Base-by-base conservation (phyloP, 1,140 invertebrate genomes). In the Phocides pigmalion region DNA sequence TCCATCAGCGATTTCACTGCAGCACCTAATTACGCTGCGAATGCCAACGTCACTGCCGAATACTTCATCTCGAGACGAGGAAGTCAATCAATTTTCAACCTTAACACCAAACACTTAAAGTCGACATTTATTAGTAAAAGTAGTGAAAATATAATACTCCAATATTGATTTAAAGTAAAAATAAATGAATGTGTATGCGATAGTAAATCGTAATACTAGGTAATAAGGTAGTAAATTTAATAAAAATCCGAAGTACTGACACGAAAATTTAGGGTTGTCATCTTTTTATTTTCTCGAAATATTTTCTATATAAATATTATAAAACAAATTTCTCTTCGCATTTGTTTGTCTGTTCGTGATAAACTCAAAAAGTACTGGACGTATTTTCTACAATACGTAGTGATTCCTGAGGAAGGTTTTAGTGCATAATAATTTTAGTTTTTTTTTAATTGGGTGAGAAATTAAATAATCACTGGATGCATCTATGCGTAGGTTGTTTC, bases 1-100 rank as follows among this genome's bases (percentile, higher is more conserved):
- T 56, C 53, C 53, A 9, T 17, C 15, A 44, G 12, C 37, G 20
- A 56, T 42, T 56, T 28, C 37, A 41, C 37, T 56, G 16, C 32
- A 4, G 8, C 41, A 9, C 32, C 32, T 35, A 35, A 35, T 35
- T 35, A 35, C 32, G 4, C 1, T 1, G 3, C 32, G 11, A 35
- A 35, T 8, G 3, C 5, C 37, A 2, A 53, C 14, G 51, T 54
- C 32, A 41, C 35, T 12, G 37, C 17, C 50, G 35, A 37, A 53
- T 12, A 19, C 6, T 56, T 11, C 37, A 56, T 25, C 9, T 28
- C 15, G n/a, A 12, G 11, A 17, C 15, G 3, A 37, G 16, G 14
- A 16, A 5, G 15, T 19, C 1, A 51, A 37, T 19, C 49, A 19
- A 51, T 19, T 19, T 37, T 51, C 15, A 35, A 51, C 28, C 28